Conservation (phyloP, 2,888 invertebrate genomes). For the Punctoribates punctum region DNA sequence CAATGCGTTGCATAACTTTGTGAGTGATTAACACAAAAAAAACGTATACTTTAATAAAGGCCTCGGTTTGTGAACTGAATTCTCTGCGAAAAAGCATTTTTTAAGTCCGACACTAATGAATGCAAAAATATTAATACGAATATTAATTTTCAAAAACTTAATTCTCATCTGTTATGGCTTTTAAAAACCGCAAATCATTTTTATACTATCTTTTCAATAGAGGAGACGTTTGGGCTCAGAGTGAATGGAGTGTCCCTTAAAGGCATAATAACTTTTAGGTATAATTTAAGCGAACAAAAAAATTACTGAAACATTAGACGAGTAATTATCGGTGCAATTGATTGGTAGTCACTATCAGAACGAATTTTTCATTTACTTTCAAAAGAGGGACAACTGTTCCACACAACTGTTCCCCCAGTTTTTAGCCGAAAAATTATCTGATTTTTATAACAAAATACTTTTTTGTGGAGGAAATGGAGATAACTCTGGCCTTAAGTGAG, state of each 20-base stretch:
- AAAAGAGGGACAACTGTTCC: not conserved
- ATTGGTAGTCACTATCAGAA: not conserved
- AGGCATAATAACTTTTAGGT: constrained; percentile 16
- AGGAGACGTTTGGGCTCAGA: not conserved
- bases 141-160: constrained; percentile 12
- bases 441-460: not conserved
- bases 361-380: not conserved
- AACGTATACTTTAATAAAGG: too few relatives aligned
- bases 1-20: not conserved
- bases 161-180: not conserved
- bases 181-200: constrained; percentile 17
- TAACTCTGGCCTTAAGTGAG: not conserved
- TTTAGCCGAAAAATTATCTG: not conserved
- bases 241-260: constrained; percentile 14
- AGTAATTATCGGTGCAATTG: too few relatives aligned
- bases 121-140: constrained; percentile 2
- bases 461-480: not conserved
- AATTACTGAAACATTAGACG: constrained; percentile 2
- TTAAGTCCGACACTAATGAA: not conserved
- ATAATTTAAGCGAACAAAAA: not conserved
- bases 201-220: not conserved
- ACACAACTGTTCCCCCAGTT: not conserved
- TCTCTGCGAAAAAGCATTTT: too few relatives aligned
- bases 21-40: constrained; percentile 1
- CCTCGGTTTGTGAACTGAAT: too few relatives aligned